Conservation (phyloP, 1,140 invertebrate species). For the Drosophila parvula region DNA sequence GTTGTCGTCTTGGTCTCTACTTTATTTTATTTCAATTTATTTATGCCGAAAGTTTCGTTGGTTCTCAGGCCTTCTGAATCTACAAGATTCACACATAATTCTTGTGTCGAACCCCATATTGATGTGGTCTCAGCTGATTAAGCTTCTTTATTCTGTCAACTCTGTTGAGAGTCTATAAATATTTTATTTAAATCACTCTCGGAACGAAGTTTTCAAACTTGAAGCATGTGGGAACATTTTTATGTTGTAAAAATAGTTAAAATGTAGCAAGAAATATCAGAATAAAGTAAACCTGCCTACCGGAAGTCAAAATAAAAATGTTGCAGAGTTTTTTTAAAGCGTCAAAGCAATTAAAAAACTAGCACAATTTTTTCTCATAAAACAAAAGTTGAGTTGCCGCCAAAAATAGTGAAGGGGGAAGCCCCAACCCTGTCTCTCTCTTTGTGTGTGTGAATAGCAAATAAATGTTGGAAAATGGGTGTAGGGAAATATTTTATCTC, state of each 20-base stretch:
- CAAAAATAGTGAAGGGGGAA: not conserved
- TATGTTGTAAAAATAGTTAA: not conserved
- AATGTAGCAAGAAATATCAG: not conserved
- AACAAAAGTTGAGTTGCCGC: slow-evolving; percentile 51
- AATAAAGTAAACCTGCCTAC: not conserved
- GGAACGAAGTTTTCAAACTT: slow-evolving; percentile 6
- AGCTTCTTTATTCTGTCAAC: slow-evolving; percentile 16
- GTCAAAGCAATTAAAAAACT: slow-evolving; percentile 66
- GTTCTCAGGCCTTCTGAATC: slow-evolving; percentile 49
- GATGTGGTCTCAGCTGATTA: slow-evolving; percentile 32
- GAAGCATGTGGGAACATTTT: slow-evolving; percentile 5
- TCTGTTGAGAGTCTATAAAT: slow-evolving; percentile 39
- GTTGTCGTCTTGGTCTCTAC: no score
- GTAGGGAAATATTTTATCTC: not conserved
- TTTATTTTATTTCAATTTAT: slow-evolving; percentile 50
- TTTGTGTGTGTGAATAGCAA: slow-evolving; percentile 3
- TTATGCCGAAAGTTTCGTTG: slow-evolving; percentile 55
- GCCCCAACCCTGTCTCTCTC: not conserved
- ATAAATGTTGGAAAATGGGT: slow-evolving; percentile 5
- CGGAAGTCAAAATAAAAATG: slow-evolving; percentile 40
- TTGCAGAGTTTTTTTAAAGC: slow-evolving; percentile 38
- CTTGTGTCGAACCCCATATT: slow-evolving; percentile 59
- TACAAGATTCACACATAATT: slow-evolving; percentile 71
- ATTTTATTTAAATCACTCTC: slow-evolving; percentile 37
- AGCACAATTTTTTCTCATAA: slow-evolving; percentile 71